Percentiles rank a stretch among this genome's conserved stretches.
Evolutionary conservation across 2,113 vertebrate genomes (phyloP).

Genomic region (Bucco capensis): DNA sequence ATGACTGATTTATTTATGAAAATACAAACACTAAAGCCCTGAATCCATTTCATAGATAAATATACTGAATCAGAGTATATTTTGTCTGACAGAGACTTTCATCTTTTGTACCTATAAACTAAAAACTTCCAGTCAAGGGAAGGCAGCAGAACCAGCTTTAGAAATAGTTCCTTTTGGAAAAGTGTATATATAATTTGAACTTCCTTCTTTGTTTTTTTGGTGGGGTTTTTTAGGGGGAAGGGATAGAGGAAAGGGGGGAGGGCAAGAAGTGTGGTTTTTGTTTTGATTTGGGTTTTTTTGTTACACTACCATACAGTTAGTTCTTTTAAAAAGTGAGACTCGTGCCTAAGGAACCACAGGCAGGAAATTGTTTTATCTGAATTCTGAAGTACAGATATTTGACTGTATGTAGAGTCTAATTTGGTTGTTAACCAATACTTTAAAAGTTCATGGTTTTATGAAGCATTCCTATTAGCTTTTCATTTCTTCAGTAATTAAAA

Average conservation of each 20-base stretch:
- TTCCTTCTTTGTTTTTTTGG: not conserved
- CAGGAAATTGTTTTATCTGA: not conserved
- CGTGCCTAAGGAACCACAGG: not conserved
- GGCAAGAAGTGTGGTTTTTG: rapidly evolving
- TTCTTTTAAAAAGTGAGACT: not conserved
- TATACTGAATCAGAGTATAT: not conserved
- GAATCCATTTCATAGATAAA: not conserved
- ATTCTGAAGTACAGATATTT: not conserved
- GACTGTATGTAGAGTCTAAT: not conserved
- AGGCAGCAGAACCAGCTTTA: not conserved
- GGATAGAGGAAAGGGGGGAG: too few relatives aligned
- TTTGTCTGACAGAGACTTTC: not conserved
- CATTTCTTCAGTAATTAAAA: not conserved
- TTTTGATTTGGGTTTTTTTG: not conserved
- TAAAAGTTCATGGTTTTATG: not conserved
- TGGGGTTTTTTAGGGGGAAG: not conserved
- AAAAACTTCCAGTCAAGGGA: not conserved
- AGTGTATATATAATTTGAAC: not conserved
- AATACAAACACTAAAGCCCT: not conserved
- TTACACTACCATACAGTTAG: not conserved
- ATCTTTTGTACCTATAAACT: not conserved
- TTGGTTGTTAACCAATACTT: not conserved
- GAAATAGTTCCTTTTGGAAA: not conserved
- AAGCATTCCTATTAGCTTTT: not conserved
- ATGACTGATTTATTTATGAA: not conserved